Base-by-base conservation (phyloP, 1,140 invertebrate genomes). In the Zophobas morio region DNA sequence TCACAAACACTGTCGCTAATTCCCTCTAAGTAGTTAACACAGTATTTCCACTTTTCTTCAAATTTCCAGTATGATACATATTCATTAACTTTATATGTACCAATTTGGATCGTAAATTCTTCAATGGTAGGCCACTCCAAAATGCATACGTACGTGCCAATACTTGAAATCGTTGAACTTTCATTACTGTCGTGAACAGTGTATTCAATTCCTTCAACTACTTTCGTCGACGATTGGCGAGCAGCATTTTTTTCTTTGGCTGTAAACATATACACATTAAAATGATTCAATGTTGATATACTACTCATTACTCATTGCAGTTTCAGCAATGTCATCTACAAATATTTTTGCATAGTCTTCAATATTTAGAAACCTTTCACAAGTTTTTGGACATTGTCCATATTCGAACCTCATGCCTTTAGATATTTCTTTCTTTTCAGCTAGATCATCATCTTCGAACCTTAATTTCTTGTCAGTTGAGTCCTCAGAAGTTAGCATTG, bases 11-110 rank as follows among this genome's bases (percentile, higher is more conserved):
- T 51, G 46, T 81, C 78, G 57, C 76, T 80, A 75, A 76, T 60
- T 1, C 70, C 53, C 2, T 51, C 42, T 4, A 73, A 40, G 33
- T 76, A 78, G 35, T 81, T 71, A 1, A 81, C 72, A 33, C 72
- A 77, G 72, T 78, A 80, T 37, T 77, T 57, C 80, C 79, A 80
- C 6, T 81, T 57, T 42, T 80, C 76, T 72, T 70, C 70, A 47
- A 78, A 76, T 39, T 78, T 53, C 78, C 80, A 81, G 37, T 77
- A 75, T 0, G 37, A 60, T 39, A 81, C 36, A 51, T 76, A 81
- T 71, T 78, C 75, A 1, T 8, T 42, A 39, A 80, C 79, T 40
- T 63, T 60, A n/a, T 60, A 46, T 40, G 71, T 71, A 4, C 72
- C 77, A 35, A 42, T 32, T 37, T 72, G 57, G 8, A 71, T 63